phyloP scores from a whole-genome alignment of 2,888 invertebrate genomes.

The Baccha elongata region DNA sequence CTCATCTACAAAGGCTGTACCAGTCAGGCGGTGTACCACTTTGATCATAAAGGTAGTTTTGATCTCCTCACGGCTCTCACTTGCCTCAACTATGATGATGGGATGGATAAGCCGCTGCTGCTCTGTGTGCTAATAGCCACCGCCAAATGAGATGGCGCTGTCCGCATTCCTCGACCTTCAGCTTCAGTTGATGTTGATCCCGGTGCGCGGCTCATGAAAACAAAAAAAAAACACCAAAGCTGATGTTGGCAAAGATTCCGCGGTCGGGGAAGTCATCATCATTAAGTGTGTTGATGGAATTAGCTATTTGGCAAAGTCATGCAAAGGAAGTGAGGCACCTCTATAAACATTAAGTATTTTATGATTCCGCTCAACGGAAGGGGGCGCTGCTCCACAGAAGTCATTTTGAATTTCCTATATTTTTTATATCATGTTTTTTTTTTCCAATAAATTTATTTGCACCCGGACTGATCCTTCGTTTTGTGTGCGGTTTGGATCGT shows the following conservation, averaged over 20 bases:
- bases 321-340: slow-evolving; percentile 55
- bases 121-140: slow-evolving; percentile 58
- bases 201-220: slow-evolving; percentile 20
- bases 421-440: slow-evolving; percentile 14
- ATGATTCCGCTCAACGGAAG: slow-evolving; percentile 57
- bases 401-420: slow-evolving; percentile 52
- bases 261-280: slow-evolving; percentile 70
- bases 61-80: slow-evolving; percentile 59
- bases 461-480: slow-evolving; percentile 53
- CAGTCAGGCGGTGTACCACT: slow-evolving; percentile 57
- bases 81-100: slow-evolving; percentile 55
- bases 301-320: slow-evolving; percentile 71
- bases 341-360: slow-evolving; percentile 63
- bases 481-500: slow-evolving; percentile 38
- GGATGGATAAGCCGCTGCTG: slow-evolving; percentile 48
- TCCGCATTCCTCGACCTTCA: slow-evolving; percentile 69
- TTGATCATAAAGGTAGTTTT: slow-evolving; percentile 67
- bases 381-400: slow-evolving; percentile 64
- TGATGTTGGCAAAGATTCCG: slow-evolving; percentile 29
- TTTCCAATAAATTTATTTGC: slow-evolving; percentile 7
- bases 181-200: slow-evolving; percentile 46
- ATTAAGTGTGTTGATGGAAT: slow-evolving; percentile 73
- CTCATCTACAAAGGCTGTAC: slow-evolving; percentile 31
- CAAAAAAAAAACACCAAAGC: slow-evolving; percentile 23
- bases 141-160: slow-evolving; percentile 72